Conservation (phyloP, 2,797 vertebrate genomes). For the Microcaecilia unicolor region DNA sequence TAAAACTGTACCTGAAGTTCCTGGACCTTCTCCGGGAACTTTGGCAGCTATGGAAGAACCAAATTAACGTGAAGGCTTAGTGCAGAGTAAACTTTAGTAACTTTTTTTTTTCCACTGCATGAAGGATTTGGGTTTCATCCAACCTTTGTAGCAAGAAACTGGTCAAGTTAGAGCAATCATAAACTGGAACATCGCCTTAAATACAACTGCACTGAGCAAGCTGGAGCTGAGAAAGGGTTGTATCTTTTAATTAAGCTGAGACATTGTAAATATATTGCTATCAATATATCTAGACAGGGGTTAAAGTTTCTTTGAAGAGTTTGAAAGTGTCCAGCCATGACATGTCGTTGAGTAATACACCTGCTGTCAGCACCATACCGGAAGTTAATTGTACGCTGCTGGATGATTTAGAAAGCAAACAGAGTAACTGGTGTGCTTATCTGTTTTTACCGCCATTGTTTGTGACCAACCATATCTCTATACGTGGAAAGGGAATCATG, state of each 20-base stretch:
- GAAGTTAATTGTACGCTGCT: constrained; percentile 31
- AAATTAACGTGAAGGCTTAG: constrained; percentile 57
- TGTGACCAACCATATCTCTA: constrained; percentile 59
- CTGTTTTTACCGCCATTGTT: constrained; percentile 61
- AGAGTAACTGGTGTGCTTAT: constrained; percentile 51
- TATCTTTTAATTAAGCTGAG: constrained; percentile 75
- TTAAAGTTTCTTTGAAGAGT: constrained; percentile 65
- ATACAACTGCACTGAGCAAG: constrained; percentile 79
- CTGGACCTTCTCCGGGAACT: constrained; percentile 46
- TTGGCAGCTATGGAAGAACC: constrained; percentile 69
- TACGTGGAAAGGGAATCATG: constrained; percentile 46
- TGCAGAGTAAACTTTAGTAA: constrained; percentile 66
- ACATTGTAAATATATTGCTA: constrained; percentile 90
- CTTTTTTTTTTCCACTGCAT: constrained; percentile 60
- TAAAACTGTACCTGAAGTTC: constrained; percentile 48
- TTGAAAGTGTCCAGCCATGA: constrained; percentile 45
- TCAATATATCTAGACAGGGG: constrained; percentile 68
- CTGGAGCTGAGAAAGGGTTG: constrained; percentile 62
- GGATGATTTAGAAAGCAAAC: constrained; percentile 42
- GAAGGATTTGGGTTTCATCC: constrained; percentile 68
- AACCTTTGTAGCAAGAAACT: constrained; percentile 65
- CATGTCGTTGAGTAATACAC: constrained; percentile 34
- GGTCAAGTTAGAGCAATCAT: constrained; percentile 65
- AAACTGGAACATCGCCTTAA: constrained; percentile 96
- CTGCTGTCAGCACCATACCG: constrained; percentile 34